Evolutionary conservation across 1,140 invertebrate species (phyloP), one percentile per base, ranked within the genome.

Genomic region (Pogonus chalceus): DNA sequence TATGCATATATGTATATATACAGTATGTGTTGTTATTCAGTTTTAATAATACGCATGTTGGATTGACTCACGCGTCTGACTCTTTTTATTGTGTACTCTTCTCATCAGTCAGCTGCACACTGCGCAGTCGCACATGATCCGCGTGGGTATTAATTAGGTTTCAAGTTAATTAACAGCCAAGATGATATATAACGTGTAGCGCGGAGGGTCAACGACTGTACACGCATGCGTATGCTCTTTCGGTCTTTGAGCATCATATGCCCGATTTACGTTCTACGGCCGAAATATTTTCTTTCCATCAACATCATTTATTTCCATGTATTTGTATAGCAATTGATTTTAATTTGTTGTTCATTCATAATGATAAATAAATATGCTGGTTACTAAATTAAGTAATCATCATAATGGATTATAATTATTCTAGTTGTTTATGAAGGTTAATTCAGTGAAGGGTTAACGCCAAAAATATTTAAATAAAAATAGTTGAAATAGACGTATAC

Each of bases 61-160:
- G n/a, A n/a, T n/a, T n/a, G n/a, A n/a, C n/a, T n/a, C n/a, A n/a
- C n/a, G n/a, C n/a, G n/a, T n/a, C n/a, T n/a, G n/a, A n/a, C n/a
- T n/a, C n/a, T n/a, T n/a, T n/a, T n/a, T n/a, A n/a, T n/a, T n/a
- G n/a, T n/a, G n/a, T n/a, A n/a, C n/a, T n/a, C n/a, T 57, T 47
- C 39, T 57, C 56, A 54, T 57, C 56, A 57, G 56, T 57, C 52
- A 57, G 56, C 56, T 57, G 56, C 52, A 24, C 18, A 43, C 18
- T n/a, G n/a, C n/a, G 37, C 18, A 43, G 3, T 4, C 18, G 48
- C 56, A 57, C 53, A 57, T 57, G 56, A 39, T 49, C 50, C 20
- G 24, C 53, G 37, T 52, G 20, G 35, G 51, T 57, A 57, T 57
- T 57, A 57, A 57, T 57, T 57, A 54, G 49, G 23, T 54, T 57